Evolutionary conservation across 2,888 invertebrate species (phyloP), one percentile per base, ranked within the genome.

Genomic region (Odontocerum albicorne): DNA sequence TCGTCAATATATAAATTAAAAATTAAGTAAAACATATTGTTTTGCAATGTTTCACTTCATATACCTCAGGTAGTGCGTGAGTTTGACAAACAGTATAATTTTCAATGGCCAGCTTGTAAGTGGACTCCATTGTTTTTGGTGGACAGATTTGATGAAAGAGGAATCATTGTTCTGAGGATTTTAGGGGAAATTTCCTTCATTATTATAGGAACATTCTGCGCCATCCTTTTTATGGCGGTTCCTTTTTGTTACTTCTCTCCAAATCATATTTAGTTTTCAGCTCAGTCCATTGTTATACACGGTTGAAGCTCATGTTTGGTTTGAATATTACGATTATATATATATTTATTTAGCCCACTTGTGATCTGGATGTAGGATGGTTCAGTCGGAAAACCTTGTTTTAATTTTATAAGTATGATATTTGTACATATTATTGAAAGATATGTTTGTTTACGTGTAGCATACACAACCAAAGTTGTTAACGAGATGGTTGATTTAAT

Each of bases 391-490:
- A 55, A 49, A 55, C 55, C 55, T 59, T 55, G 55, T 57, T 60
- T 47, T 50, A 46, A 49, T 47, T 58, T 46, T 45, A 19, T 57
- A 47, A 57, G 36, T 55, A 54, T 22, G 43, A 57, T 57, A 57
- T 57, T 49, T 60, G 60, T 60, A 60, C 46, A 60, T 60, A 60
- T 27, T 47, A 39, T 12, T 42, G 44, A 35, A 31, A 45, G 31
- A 49, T 54, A 57, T 55, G 55, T 60, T 55, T 78, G 77, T 78
- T 77, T 78, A 78, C 77, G 77, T 75, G 69, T 77, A 78, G 77
- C 72, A 71, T 77, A 77, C 77, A 76, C 78, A 78, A 78, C 78
- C 78, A 78, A 78, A 78, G 78, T 78, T 77, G 78, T 78, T 78
- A 77, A 73, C 75, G 75, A 77, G 76, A 77, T 75, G 78, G 77